Percentiles rank a stretch among this genome's conserved stretches.
These are phyloP conservation scores for Sebastes itinus DNA, from an alignment of 2,797 vertebrate species.

Conservation along the genomic window DNA sequence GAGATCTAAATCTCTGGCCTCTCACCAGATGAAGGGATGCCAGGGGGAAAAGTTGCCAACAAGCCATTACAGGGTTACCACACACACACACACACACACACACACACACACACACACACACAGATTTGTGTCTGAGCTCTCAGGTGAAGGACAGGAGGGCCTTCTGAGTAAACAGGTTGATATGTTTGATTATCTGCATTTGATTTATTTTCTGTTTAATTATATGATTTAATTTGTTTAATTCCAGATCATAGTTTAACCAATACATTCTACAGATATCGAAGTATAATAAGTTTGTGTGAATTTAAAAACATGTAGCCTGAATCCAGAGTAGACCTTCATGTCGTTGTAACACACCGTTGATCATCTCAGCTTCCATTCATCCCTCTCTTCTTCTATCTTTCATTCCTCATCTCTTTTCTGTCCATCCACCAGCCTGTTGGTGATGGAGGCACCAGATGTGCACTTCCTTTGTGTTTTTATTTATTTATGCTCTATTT, in stretches of 20 bases:
- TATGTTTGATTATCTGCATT: background rate
- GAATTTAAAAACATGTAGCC: background rate
- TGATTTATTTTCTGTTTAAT: background rate
- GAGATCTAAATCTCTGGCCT: slow-evolving; percentile 35
- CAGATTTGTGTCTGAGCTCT: background rate
- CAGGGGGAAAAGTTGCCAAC: slow-evolving; percentile 31
- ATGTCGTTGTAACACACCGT: background rate
- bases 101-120: background rate
- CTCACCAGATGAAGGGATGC: slow-evolving; percentile 25
- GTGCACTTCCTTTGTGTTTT: slow-evolving; percentile 6
- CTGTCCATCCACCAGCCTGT: background rate
- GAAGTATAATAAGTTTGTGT: background rate
- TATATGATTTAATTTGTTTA: background rate
- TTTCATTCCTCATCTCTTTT: background rate
- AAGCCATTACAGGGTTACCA: slow-evolving; percentile 2
- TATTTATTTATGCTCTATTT: background rate
- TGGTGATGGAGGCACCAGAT: slow-evolving; percentile 61
- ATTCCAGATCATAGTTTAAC: background rate
- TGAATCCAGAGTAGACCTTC: background rate
- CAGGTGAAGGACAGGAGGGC: slow-evolving; percentile 3
- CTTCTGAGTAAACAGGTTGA: background rate
- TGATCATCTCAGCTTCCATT: slow-evolving; percentile 9
- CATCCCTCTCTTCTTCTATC: slow-evolving; percentile 17
- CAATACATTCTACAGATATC: background rate
- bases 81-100: too few species aligned